Conservation (phyloP, 2,113 vertebrate species). For the Centropristis striata region DNA sequence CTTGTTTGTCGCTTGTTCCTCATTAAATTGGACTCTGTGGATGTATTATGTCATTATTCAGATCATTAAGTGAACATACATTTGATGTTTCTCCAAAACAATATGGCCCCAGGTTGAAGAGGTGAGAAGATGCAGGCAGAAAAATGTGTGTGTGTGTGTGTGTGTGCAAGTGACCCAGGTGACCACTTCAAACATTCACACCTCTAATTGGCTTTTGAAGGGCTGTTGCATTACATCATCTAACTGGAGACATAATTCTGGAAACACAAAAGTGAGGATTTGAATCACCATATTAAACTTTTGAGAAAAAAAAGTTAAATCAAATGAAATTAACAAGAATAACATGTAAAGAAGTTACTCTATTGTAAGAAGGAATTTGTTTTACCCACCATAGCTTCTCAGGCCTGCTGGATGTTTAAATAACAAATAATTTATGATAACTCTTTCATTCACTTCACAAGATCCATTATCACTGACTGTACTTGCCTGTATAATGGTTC, state of each 20-base stretch:
- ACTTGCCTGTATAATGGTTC: too few species aligned
- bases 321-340: too few species aligned
- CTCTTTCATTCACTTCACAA: too few species aligned
- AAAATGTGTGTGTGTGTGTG: constrained; percentile 7
- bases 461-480: too few species aligned
- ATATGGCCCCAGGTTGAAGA: constrained; percentile 27
- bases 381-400: too few species aligned
- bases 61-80: not conserved
- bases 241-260: constrained; percentile 20
- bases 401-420: too few species aligned
- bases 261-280: not conserved
- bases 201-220: constrained; percentile 48
- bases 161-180: constrained; percentile 3
- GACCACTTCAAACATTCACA: constrained; percentile 26
- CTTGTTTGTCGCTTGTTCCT: constrained; percentile 20
- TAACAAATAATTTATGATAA: too few species aligned
- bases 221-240: constrained; percentile 20
- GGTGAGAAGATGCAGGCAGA: constrained; percentile 20
- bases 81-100: constrained; percentile 13
- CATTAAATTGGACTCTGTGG: constrained; percentile 25
- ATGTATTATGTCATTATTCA: not conserved
- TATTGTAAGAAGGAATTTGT: too few species aligned
- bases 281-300: not conserved
- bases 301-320: not conserved
- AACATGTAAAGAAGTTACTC: not conserved